Conservation (phyloP, 2,888 invertebrate genomes). For the Deroplatys truncata region DNA sequence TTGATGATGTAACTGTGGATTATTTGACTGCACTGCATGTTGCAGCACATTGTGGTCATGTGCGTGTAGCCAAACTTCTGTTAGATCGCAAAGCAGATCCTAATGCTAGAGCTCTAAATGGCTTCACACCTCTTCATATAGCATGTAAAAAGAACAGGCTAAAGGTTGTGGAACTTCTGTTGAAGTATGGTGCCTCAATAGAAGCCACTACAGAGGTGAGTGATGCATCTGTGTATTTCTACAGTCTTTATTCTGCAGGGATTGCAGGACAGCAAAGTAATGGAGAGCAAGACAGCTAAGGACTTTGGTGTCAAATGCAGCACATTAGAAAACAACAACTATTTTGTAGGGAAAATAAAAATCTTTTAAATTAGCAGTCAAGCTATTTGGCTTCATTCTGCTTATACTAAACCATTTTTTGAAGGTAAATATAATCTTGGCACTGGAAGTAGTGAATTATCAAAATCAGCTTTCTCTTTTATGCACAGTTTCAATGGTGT, state of each 20-base stretch:
- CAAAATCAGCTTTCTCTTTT: too few relatives aligned
- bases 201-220: slow-evolving; percentile 66
- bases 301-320: too few relatives aligned
- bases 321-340: too few relatives aligned
- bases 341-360: neutral
- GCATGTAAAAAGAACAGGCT: slow-evolving; percentile 98
- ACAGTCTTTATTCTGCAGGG: neutral
- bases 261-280: too few relatives aligned
- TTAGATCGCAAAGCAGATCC: slow-evolving; percentile 95
- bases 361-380: neutral
- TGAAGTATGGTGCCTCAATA: slow-evolving; percentile 88
- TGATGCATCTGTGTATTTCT: slow-evolving; percentile 30
- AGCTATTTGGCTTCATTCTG: too few relatives aligned
- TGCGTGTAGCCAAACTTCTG: slow-evolving; percentile 85
- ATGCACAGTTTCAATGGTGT: too few relatives aligned
- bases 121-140: slow-evolving; percentile 96
- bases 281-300: too few relatives aligned
- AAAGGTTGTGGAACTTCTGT: slow-evolving; percentile 89
- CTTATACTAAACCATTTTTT: neutral
- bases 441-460: neutral
- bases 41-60: slow-evolving; percentile 91
- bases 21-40: slow-evolving; percentile 96
- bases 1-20: slow-evolving; percentile 98
- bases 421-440: neutral
- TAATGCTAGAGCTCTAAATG: slow-evolving; percentile 92